Evolutionary conservation across 2,113 vertebrate genomes (phyloP), one percentile per base, ranked within the genome.

Genomic region (Zonotrichia leucophrys): DNA sequence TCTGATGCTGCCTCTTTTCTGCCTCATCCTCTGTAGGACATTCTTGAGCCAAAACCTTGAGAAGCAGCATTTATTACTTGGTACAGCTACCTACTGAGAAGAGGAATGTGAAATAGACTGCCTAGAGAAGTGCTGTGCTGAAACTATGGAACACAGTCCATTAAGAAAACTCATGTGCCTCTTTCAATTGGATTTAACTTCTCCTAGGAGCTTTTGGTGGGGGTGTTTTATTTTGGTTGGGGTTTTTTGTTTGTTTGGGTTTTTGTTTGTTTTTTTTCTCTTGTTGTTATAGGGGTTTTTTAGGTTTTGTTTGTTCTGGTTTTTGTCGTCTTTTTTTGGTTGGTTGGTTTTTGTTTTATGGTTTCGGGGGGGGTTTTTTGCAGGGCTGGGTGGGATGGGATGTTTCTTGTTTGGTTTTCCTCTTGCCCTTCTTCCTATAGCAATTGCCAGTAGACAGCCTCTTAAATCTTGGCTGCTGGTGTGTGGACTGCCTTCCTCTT

Each of bases 321-420:
- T 47, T 25, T 31, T 23, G 8, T 49, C 16, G 9, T 12, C 23
- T 23, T 37, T 19, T 33, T n/a, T 22, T 60, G 12, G 9, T 18
- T 28, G 15, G 10, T 52, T 50, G 27, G 19, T 28, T 19, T 56
- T 30, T 33, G 15, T 63, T 25, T 46, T 67, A 28, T 52, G 25
- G 27, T 23, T 46, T 66, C n/a, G 41, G 10, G 27, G 27, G 28
- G 33, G 33, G 0, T 25, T 25, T 44, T 23, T 42, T 9, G 11
- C 1, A 11, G 3, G 35, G 15, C 30, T 12, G 11, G 3, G 3
- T 44, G 8, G 13, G 5, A n/a, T 2, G 1, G 3, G 4, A 14
- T 62, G 16, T 58, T 70, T 58, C 49, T 66, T 56, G 12, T 92
- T 92, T 73, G 20, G n/a, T 83, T 79, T 68, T 20, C 7, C 24